A percentile compares a stretch with the other conserved stretches of the same genome.
Evolutionary conservation across 2,797 vertebrate species (phyloP).

Genomic region (Coluber constrictor): DNA sequence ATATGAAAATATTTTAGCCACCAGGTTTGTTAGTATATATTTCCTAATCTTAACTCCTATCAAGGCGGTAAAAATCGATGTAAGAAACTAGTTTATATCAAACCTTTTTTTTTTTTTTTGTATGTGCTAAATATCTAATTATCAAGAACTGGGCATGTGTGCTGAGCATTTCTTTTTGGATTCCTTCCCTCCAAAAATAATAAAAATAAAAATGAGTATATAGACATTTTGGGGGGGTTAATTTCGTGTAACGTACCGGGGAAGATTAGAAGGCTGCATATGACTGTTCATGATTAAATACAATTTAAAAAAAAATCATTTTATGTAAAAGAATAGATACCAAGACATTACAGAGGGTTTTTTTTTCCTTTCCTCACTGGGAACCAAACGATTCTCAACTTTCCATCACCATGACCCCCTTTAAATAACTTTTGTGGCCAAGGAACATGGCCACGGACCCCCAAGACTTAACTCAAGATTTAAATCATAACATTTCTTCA

Average conservation of each 20-base stretch:
- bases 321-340: not conserved
- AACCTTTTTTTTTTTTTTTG: slow-evolving; percentile 31
- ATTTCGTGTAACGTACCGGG: slow-evolving; percentile 32
- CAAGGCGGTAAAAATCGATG: slow-evolving; percentile 28
- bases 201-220: slow-evolving; percentile 31
- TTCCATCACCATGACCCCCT: not conserved
- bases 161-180: slow-evolving; percentile 42
- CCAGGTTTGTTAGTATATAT: slow-evolving; percentile 59
- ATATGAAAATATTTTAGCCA: slow-evolving; percentile 64
- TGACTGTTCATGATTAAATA: not conserved
- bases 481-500: not conserved
- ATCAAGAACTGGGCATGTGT: slow-evolving; percentile 42
- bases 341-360: not conserved
- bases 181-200: slow-evolving; percentile 14
- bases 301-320: not conserved
- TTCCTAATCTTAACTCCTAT: slow-evolving; percentile 43
- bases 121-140: slow-evolving; percentile 46
- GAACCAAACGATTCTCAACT: not conserved
- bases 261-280: not conserved
- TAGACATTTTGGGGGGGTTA: slow-evolving; percentile 30
- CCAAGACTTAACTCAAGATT: not conserved
- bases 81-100: slow-evolving; percentile 42
- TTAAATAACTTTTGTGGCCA: not conserved
- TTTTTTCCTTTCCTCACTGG: not conserved
- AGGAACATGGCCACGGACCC: not conserved